Evolutionary conservation across 2,888 invertebrate genomes (phyloP).

Genomic region (Scaptomyza reducta): DNA sequence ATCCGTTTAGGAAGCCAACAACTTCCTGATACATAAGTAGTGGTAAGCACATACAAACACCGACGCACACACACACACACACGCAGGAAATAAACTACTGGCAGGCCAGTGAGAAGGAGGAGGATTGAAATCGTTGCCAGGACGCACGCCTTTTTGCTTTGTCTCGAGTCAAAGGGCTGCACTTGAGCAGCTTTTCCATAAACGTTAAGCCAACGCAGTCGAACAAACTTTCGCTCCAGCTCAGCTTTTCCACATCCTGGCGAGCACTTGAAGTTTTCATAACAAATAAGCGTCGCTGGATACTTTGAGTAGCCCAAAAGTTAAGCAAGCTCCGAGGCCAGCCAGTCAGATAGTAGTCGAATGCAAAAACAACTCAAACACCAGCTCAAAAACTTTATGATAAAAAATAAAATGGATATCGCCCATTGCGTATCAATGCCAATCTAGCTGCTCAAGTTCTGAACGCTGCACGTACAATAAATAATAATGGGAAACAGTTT

Average conservation of each 20-base stretch:
- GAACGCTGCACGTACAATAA: constrained; percentile 48
- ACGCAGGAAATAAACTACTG: constrained; percentile 51
- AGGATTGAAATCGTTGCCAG: constrained; percentile 20
- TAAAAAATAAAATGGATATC: constrained; percentile 12
- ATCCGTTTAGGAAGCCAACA: constrained; percentile 79
- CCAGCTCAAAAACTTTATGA: constrained; percentile 51
- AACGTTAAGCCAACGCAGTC: constrained; percentile 45
- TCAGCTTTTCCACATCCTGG: constrained; percentile 12
- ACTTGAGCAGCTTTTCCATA: constrained; percentile 68
- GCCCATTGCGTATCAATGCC: constrained; percentile 58
- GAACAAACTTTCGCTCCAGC: constrained; percentile 6
- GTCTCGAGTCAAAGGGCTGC: constrained; percentile 48
- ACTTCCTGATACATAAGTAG: constrained; percentile 70
- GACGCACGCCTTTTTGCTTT: constrained; percentile 37
- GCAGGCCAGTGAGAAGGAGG: constrained; percentile 7
- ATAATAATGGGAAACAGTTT: constrained; percentile 32
- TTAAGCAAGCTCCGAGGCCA: constrained; percentile 56
- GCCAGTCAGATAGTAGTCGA: constrained; percentile 49
- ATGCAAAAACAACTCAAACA: constrained; percentile 54
- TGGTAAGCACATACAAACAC: constrained; percentile 50
- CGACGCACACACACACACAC: constrained; percentile 22
- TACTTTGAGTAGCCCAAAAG: constrained; percentile 69
- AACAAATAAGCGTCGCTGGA: constrained; percentile 72
- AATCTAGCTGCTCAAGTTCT: constrained; percentile 48
- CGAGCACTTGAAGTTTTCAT: constrained; percentile 59